A percentile compares a stretch with the other conserved stretches of the same genome.
Conservation (phyloP, 2,113 vertebrate species). For the Macaca mulatta region DNA sequence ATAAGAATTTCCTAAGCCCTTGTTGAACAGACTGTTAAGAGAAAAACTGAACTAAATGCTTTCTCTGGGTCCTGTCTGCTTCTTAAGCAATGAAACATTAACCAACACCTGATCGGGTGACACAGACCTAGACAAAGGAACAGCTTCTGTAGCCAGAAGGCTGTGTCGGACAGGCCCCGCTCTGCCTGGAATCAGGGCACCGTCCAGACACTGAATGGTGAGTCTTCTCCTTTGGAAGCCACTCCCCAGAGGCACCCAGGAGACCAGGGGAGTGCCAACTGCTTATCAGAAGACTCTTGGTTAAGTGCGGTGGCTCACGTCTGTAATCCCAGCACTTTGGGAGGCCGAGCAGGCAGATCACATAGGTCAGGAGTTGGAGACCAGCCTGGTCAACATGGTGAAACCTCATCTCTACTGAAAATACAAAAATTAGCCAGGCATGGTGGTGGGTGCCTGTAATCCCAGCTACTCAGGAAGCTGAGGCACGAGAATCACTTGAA, state of each 20-base stretch:
- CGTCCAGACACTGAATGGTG: rapidly evolving
- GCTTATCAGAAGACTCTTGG: neutral
- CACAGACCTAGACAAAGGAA: neutral
- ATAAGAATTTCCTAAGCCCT: neutral
- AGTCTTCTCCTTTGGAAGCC: neutral
- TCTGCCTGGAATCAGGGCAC: neutral
- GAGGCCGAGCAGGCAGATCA: too few relatives aligned
- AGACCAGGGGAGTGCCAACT: rapidly evolving
- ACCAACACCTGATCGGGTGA: rapidly evolving
- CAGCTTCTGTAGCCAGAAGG: neutral
- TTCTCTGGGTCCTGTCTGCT: neutral
- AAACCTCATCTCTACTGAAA: too few relatives aligned
- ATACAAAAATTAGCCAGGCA: too few relatives aligned
- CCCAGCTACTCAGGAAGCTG: too few relatives aligned
- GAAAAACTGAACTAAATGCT: neutral
- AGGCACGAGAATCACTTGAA: too few relatives aligned
- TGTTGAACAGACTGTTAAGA: neutral
- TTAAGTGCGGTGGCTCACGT: too few relatives aligned
- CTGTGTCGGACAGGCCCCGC: neutral
- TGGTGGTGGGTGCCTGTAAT: too few relatives aligned
- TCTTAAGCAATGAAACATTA: neutral
- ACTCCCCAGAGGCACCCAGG: neutral
- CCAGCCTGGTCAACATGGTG: too few relatives aligned
- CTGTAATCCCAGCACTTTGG: too few relatives aligned
- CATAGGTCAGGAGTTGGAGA: too few relatives aligned